A percentile compares a stretch with the other conserved stretches of the same genome.
Evolutionary conservation across 2,888 invertebrate species (phyloP).

Genomic region (Melipona bicolor): DNA sequence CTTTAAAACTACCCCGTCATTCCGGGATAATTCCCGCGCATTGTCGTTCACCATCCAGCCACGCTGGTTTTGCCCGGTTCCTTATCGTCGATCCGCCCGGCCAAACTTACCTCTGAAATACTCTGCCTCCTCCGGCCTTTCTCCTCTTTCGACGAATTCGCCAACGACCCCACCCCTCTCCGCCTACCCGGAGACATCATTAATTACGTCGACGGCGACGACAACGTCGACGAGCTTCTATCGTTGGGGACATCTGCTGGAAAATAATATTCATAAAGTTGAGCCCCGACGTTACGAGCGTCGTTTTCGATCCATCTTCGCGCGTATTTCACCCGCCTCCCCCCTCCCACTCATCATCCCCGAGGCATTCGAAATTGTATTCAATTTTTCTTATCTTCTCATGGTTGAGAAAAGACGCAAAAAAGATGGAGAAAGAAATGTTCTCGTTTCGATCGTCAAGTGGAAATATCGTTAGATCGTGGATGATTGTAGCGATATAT

Average conservation of each 20-base stretch:
- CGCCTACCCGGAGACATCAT: slow-evolving; percentile 73
- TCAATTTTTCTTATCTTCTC: not conserved
- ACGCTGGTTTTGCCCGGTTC: slow-evolving; percentile 56
- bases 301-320: slow-evolving; percentile 52
- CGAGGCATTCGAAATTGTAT: not conserved
- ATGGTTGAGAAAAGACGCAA: not conserved
- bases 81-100: slow-evolving; percentile 69
- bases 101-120: slow-evolving; percentile 53
- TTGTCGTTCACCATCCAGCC: slow-evolving; percentile 79
- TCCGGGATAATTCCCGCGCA: slow-evolving; percentile 83
- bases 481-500: too few species aligned
- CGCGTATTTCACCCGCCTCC: not conserved
- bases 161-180: slow-evolving; percentile 27
- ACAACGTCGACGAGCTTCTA: slow-evolving; percentile 79
- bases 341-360: not conserved
- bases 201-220: slow-evolving; percentile 80
- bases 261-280: slow-evolving; percentile 84
- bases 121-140: slow-evolving; percentile 25
- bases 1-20: slow-evolving; percentile 84
- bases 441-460: too few species aligned
- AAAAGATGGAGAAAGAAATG: not conserved
- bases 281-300: slow-evolving; percentile 73
- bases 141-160: slow-evolving; percentile 42
- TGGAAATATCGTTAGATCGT: too few species aligned
- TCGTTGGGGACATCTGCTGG: slow-evolving; percentile 83